phyloP scores from a whole-genome alignment of 2,797 vertebrate genomes.

The Oreochromis grahami region DNA sequence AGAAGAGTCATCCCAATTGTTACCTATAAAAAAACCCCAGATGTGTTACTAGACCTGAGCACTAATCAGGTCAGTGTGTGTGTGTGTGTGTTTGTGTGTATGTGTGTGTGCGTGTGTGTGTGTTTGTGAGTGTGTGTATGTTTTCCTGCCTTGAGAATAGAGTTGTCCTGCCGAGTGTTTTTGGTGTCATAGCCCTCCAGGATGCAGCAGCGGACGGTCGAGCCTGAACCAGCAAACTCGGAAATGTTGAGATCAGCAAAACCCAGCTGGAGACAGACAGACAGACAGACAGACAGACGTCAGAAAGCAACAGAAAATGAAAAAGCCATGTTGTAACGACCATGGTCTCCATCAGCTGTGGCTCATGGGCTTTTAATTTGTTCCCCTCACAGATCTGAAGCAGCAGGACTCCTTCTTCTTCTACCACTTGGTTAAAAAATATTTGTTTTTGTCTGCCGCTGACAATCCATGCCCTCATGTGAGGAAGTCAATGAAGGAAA shows the following conservation, averaged over 20 bases:
- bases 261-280: constrained; percentile 77
- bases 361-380: background rate
- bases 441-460: background rate
- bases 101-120: background rate
- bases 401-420: background rate
- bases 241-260: constrained; percentile 94
- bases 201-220: constrained; percentile 88
- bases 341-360: background rate
- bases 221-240: constrained; percentile 93
- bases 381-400: background rate
- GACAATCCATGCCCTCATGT: background rate
- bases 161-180: constrained; percentile 95
- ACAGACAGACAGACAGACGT: background rate
- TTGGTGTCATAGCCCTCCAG: constrained; percentile 95
- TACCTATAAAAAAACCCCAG: constrained; percentile 71
- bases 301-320: background rate
- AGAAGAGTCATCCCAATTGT: constrained; percentile 91
- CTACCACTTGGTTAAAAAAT: background rate
- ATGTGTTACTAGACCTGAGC: background rate
- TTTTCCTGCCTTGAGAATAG: constrained; percentile 86
- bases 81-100: background rate
- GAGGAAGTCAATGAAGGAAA: constrained; percentile 1
- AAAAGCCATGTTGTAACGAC: too few species aligned
- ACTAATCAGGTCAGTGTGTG: background rate
- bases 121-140: background rate